Evolutionary conservation across 2,888 invertebrate genomes (phyloP).

Genomic region (Tribolium freemani): DNA sequence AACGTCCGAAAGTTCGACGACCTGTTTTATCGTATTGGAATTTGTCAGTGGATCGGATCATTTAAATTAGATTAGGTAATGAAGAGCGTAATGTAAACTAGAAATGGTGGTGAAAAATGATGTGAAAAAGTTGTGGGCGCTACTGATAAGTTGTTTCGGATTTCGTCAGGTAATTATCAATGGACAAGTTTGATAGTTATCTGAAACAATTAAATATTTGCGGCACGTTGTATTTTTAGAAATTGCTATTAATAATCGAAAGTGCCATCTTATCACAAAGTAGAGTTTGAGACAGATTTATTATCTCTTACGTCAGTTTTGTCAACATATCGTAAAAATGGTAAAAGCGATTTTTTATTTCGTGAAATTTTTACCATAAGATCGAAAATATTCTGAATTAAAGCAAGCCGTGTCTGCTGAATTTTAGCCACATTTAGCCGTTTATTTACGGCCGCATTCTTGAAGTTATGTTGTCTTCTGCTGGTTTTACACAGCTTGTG

Average conservation of each 20-base stretch:
- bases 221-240: not conserved
- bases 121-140: not conserved
- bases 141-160: not conserved
- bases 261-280: not conserved
- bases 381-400: no score
- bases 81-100: not conserved
- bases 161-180: not conserved
- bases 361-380: no score
- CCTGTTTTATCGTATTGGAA: not conserved
- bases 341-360: no score
- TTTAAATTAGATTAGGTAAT: slow-evolving; percentile 17
- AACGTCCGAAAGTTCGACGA: not conserved
- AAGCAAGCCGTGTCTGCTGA: no score
- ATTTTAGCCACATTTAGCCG: no score
- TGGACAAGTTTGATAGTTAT: not conserved
- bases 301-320: not conserved
- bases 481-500: no score
- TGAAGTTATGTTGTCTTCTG: no score
- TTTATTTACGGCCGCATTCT: no score
- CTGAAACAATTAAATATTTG: not conserved
- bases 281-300: not conserved
- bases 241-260: not conserved
- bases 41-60: not conserved
- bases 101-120: slow-evolving; percentile 19
- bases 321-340: not conserved